Base-by-base conservation (phyloP, 2,797 vertebrate species). In the Urosaurus nigricauda region DNA sequence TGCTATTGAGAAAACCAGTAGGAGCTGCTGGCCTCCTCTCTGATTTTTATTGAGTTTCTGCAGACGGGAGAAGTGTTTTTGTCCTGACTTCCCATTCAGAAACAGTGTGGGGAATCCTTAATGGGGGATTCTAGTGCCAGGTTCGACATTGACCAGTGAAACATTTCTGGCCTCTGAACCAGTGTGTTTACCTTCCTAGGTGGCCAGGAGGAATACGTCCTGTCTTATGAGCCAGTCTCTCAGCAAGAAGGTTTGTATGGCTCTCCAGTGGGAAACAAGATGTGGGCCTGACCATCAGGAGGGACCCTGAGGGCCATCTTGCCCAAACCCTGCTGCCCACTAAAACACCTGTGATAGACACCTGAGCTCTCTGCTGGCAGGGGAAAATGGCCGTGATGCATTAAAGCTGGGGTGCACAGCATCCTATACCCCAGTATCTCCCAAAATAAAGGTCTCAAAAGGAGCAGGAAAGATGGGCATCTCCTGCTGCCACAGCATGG, bases 221-320 rank as follows among this genome's bases (percentile, higher is more conserved):
- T 99, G 90, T 99, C 99, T 1, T 99, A 99, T 21, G 99, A 99
- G 91, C 98, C 98, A 2, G 98, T 99, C 93, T 96, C 96, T 91
- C 98, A 99, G 85, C 98, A 99, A 95, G 99, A 99, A 99, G 98
- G 98, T 99, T 96, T 96, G 97, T 96, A 85, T 77, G 89, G 7
- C 73, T 85, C 0, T 16, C 40, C 26, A 0, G n/a, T 17, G 58
- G 21, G 35, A 37, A 83, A 0, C 9, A 0, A 32, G 0, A 5
- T 37, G 29, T 26, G 29, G 24, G 24, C 35, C 1, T 43, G 58
- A 47, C 5, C 24, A 19, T 60, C 58, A 19, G 17, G 58, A 60
- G 58, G 58, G 58, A 21, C 17, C 17, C 17, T 60, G 58, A 16
- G 58, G 17, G 53, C 12, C 13, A 56, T 56, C 53, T 56, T 14